Base-by-base conservation (phyloP, 1,140 invertebrate species). In the Tribolium castaneum region DNA sequence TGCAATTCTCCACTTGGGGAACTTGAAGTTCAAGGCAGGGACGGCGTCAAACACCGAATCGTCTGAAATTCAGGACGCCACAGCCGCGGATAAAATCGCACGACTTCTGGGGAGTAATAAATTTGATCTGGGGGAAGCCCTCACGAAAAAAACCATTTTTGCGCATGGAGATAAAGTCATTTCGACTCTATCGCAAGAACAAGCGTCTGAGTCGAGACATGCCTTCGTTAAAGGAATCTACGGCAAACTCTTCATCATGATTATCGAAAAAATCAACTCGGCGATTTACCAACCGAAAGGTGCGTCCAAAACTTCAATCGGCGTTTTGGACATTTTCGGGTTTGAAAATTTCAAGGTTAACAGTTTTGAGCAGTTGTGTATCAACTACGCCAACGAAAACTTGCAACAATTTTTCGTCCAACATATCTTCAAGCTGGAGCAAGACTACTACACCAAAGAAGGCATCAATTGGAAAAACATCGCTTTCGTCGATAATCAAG, bases 321-420 rank as follows among this genome's bases (percentile, higher is more conserved):
- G 97, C 6, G 95, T 99, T 4, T 88, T 99, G 49, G 97, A 99
- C 86, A 98, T 99, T 81, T 98, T 98, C 88, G 97, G 97, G 9
- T 99, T 99, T 89, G 97, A 99, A 90, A 98, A 98, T 86, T 98
- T 98, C 86, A 91, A 92, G 10, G 90, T 90, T 1, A 98, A 98
- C 86, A 97, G 95, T 88, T 99, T 98, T 88, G 98, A 99, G 84
- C 97, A 99, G 84, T 89, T 99, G 35, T 99, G 97, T 86, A 99
- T 99, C 78, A 99, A 99, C 88, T 99, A 96, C 88, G 96, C 98
- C 2, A 99, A 99, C 87, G 98, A 99, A 89, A 96, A 97, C 87
- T 89, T 99, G 10, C 97, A 99, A 86, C 98, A 99, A 86, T 98
- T 99, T 86, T 99, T 99, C 86, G 95, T 99, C 0, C 91, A 93